These are phyloP conservation scores for Poeciliopsis presidionis DNA, from an alignment of 2,797 vertebrate genomes.

Conservation along the genomic window DNA sequence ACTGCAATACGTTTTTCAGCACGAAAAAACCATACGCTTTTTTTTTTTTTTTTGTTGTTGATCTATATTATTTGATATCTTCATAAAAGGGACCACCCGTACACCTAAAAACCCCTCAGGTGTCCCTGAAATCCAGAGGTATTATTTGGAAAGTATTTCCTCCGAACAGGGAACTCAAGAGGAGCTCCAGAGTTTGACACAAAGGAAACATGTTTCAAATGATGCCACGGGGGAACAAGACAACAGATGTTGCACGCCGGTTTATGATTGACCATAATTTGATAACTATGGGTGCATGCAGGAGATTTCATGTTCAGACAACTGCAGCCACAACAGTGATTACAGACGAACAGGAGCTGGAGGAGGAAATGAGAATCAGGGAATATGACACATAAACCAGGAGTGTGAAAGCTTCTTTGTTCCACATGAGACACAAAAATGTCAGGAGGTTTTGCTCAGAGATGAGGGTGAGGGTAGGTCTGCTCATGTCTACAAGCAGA, in stretches of 20 bases:
- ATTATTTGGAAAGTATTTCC: slow-evolving; percentile 49
- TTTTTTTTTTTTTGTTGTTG: not conserved
- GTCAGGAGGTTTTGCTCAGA: not conserved
- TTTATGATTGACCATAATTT: slow-evolving; percentile 29
- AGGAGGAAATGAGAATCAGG: slow-evolving; percentile 55
- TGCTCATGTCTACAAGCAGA: too few relatives aligned
- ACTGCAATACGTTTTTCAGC: too few relatives aligned
- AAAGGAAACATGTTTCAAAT: slow-evolving; percentile 16
- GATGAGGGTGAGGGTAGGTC: not conserved
- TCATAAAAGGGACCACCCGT: slow-evolving; percentile 58
- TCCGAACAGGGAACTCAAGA: slow-evolving; percentile 19
- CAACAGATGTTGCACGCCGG: slow-evolving; percentile 45
- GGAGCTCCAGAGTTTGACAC: slow-evolving; percentile 5
- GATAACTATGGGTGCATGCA: slow-evolving; percentile 15
- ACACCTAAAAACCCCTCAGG: slow-evolving; percentile 30
- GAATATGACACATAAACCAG: slow-evolving; percentile 45
- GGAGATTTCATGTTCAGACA: slow-evolving; percentile 62
- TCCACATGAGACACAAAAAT: not conserved
- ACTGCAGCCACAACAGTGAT: slow-evolving; percentile 50
- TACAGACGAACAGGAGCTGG: slow-evolving; percentile 57
- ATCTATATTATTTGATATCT: not conserved
- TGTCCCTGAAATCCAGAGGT: slow-evolving; percentile 31
- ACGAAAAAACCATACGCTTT: not conserved
- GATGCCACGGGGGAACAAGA: slow-evolving; percentile 19
- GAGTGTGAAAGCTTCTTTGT: slow-evolving; percentile 40